Conservation (phyloP, 2,888 invertebrate genomes). For the Tetrapedia diversipes region DNA sequence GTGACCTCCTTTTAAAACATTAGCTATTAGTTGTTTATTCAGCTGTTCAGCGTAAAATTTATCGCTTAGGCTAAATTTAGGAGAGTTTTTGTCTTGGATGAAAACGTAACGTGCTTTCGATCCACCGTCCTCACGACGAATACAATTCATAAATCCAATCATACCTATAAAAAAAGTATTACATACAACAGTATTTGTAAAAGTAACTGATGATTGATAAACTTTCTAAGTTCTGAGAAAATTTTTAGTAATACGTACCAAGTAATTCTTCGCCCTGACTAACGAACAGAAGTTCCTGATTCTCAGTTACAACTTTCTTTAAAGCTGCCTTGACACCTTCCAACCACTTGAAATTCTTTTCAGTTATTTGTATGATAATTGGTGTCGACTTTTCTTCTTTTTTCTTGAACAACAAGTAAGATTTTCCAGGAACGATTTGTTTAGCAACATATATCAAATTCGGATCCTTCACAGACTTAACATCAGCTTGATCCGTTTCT, state of each 20-base stretch:
- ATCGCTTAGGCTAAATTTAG: conserved; percentile 85
- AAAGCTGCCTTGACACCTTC: conserved; percentile 90
- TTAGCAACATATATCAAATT: conserved; percentile 85
- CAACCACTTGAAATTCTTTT: conserved; percentile 91
- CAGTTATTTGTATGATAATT: conserved; percentile 87
- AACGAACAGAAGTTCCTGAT: conserved; percentile 87
- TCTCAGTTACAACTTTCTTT: conserved; percentile 86
- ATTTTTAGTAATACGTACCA: conserved; percentile 59
- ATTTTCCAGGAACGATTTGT: conserved; percentile 87
- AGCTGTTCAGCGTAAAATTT: conserved; percentile 87
- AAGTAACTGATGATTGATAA: background rate
- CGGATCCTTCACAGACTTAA: conserved; percentile 67
- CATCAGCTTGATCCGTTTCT: conserved; percentile 84
- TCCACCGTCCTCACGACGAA: conserved; percentile 94
- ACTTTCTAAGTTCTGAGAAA: background rate
- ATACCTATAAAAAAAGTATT: conserved; percentile 86
- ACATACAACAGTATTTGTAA: background rate
- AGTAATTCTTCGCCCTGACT: conserved; percentile 87
- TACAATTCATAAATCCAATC: conserved; percentile 95
- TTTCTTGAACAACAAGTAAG: conserved; percentile 88
- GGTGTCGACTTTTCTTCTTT: conserved; percentile 79
- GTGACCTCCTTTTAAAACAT: conserved; percentile 90
- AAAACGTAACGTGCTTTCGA: conserved; percentile 89
- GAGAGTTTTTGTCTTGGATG: conserved; percentile 86
- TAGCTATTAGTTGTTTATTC: conserved; percentile 91